Base-by-base conservation (phyloP, 1,140 invertebrate species). In the Drosophila ironensis region DNA sequence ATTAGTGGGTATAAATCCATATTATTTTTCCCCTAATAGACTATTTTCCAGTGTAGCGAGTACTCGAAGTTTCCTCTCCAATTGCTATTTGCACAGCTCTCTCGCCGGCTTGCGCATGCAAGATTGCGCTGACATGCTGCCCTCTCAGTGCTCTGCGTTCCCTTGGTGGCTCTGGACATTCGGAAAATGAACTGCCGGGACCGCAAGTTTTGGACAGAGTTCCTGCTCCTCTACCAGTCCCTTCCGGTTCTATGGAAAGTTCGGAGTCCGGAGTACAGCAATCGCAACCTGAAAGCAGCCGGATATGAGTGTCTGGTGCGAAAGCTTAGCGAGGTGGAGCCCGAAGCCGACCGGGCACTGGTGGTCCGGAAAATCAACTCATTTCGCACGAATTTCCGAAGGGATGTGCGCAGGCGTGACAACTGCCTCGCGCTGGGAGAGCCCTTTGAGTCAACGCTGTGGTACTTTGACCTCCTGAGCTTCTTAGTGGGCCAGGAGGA, bases 341-440 rank as follows among this genome's bases (percentile, higher is more conserved):
- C 87, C 4, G 4, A 59, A 0, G 89, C 89, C 0, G 67, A 76
- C 38, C 71, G 67, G 3, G 52, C 73, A 2, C 61, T 56, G 8
- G 88, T 90, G 1, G 74, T 81, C n/a, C 71, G 70, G 44, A 90
- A 90, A 50, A 90, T 90, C 50, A 89, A 90, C 37, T 81, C 71
- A 0, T 72, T 90, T n/a, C 70, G 89, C 1, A 89, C 81, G 0
- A 82, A 84, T 16, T 90, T 86, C 11, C 59, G 89, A 1, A 52
- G 88, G 1, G 89, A 90, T 46, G 33, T 54, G 40, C 86, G 74
- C 28, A 53, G 66, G 14, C 52, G 71, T 1, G 45, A 72, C 2
- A 42, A 38, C 2, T 48, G 44, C 17, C 8, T 7, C 7, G 38
- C 14, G 0, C 41, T 47, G 3, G 61, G 35, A 3, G 16, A 57